Evolutionary conservation across 2,888 invertebrate species (phyloP).

Genomic region (Cephus nigrinus): DNA sequence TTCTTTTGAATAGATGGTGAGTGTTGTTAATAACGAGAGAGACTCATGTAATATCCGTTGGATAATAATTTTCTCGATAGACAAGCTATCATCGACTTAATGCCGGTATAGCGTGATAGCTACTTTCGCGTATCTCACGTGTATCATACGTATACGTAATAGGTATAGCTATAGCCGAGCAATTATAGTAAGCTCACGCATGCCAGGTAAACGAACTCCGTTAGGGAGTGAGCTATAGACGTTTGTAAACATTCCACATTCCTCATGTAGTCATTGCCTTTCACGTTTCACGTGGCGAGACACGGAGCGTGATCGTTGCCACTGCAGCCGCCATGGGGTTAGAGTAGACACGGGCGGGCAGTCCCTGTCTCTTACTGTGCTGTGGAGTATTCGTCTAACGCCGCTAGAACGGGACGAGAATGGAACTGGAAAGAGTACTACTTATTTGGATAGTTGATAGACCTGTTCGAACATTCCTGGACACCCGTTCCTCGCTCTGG

Average conservation of each 20-base stretch:
- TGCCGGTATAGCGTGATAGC: neutral
- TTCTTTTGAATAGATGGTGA: slow-evolving; percentile 69
- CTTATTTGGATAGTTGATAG: slow-evolving; percentile 49
- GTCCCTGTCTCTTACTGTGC: neutral
- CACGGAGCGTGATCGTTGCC: slow-evolving; percentile 1
- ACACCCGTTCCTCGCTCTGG: slow-evolving; percentile 9
- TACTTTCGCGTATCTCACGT: neutral
- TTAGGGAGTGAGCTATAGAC: slow-evolving; percentile 35
- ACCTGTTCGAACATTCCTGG: slow-evolving; percentile 35
- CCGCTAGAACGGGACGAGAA: slow-evolving; percentile 21
- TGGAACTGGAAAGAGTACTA: slow-evolving; percentile 32
- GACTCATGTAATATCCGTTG: slow-evolving; percentile 4
- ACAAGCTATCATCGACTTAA: neutral
- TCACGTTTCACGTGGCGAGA: slow-evolving; percentile 22
- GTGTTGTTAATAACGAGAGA: slow-evolving; percentile 38
- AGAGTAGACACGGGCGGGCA: neutral
- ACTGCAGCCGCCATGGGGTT: slow-evolving; percentile 3
- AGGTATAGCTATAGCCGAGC: neutral
- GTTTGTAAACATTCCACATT: slow-evolving; percentile 55
- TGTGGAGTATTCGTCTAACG: slow-evolving; percentile 1
- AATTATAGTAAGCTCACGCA: slow-evolving; percentile 13
- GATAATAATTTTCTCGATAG: neutral
- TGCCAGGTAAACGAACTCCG: slow-evolving; percentile 40
- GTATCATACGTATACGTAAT: neutral
- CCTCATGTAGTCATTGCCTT: slow-evolving; percentile 32